Percentiles rank a stretch among this genome's conserved stretches.
These are phyloP conservation scores for Pterocles gutturalis DNA, from an alignment of 2,113 vertebrate genomes.

Conservation along the genomic window DNA sequence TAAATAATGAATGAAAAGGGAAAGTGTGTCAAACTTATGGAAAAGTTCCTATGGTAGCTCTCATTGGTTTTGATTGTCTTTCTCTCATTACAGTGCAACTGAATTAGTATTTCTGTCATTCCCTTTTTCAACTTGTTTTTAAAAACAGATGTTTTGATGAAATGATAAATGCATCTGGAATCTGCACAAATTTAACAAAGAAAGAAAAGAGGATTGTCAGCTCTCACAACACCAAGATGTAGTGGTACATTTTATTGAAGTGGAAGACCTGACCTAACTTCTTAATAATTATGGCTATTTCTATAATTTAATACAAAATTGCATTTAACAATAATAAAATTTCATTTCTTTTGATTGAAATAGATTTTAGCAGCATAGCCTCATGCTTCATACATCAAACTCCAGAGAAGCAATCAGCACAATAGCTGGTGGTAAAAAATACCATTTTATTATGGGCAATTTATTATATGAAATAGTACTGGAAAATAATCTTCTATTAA, in stretches of 20 bases:
- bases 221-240: neutral
- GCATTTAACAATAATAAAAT: neutral
- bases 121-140: neutral
- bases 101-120: neutral
- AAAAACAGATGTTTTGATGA: neutral
- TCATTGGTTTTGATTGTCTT: neutral
- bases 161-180: neutral
- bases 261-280: neutral
- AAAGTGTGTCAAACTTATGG: neutral
- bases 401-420: neutral
- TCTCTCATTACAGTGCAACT: neutral
- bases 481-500: neutral
- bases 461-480: neutral
- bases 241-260: neutral
- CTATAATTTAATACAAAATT: neutral
- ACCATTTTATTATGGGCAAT: neutral
- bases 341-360: slow-evolving; percentile 6
- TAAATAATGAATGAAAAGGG: neutral
- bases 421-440: neutral
- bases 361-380: neutral
- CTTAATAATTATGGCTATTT: neutral
- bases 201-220: neutral
- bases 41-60: neutral
- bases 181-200: neutral
- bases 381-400: neutral